Conservation (phyloP, 92 coral and sea anemone genomes). For the Hydrozoanthus gracilis region DNA sequence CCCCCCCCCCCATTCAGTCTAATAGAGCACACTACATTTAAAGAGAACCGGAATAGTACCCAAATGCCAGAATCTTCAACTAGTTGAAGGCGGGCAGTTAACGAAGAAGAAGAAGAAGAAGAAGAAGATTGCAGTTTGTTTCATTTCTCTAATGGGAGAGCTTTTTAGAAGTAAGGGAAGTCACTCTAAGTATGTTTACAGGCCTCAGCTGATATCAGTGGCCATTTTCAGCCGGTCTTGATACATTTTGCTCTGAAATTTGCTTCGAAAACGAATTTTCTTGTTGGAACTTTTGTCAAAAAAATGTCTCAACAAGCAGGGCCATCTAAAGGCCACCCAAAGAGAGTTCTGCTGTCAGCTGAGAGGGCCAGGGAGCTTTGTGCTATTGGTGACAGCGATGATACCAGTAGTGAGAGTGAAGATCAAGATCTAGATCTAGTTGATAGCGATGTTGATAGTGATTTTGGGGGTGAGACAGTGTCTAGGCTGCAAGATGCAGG, state of each 20-base stretch:
- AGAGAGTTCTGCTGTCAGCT: background rate
- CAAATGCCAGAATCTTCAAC: too few species aligned
- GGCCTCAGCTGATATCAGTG: background rate
- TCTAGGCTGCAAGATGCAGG: background rate
- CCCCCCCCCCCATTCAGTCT: background rate
- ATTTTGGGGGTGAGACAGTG: background rate
- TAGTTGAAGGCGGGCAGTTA: too few species aligned
- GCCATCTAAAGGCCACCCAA: background rate
- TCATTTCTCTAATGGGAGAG: background rate
- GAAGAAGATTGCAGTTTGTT: background rate
- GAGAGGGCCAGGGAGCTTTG: background rate
- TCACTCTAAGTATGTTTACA: background rate
- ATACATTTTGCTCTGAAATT: background rate
- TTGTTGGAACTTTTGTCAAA: background rate
- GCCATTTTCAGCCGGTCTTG: background rate
- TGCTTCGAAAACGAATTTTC: background rate
- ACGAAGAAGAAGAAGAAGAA: too few species aligned
- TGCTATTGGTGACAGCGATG: background rate
- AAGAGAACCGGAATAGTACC: too few species aligned
- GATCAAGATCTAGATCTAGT: background rate
- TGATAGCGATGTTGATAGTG: background rate
- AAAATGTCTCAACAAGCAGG: background rate
- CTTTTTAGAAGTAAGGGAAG: background rate
- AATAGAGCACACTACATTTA: too few species aligned
- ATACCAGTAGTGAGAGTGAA: background rate